A percentile compares a stretch with the other conserved stretches of the same genome.
Evolutionary conservation across 1,140 invertebrate genomes (phyloP).

Genomic region (Radopholus similis): DNA sequence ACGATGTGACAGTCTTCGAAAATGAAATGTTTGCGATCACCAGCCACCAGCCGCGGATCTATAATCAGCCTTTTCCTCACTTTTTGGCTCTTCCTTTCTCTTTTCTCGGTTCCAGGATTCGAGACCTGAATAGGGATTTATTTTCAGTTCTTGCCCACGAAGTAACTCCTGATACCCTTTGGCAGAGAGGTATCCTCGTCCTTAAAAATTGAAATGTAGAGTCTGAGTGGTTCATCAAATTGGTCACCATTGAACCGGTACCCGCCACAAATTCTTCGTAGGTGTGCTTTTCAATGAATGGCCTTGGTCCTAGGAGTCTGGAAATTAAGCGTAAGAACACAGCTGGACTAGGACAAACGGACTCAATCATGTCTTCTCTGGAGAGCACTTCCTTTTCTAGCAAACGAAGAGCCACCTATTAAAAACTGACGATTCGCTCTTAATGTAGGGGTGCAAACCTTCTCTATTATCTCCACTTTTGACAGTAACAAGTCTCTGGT

Average conservation of each 20-base stretch:
- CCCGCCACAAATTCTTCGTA: slow-evolving; percentile 99
- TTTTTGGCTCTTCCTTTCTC: slow-evolving; percentile 21
- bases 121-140: slow-evolving; percentile 61
- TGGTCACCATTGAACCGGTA: slow-evolving; percentile 91
- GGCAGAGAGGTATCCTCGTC: slow-evolving; percentile 85
- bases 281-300: slow-evolving; percentile 96
- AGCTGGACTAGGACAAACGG: not conserved
- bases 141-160: not conserved
- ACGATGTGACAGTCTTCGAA: too few species aligned
- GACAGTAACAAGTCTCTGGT: slow-evolving; percentile 77
- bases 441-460: slow-evolving; percentile 65
- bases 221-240: slow-evolving; percentile 85
- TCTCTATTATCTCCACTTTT: slow-evolving; percentile 82
- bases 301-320: slow-evolving; percentile 77
- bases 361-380: slow-evolving; percentile 93
- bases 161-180: slow-evolving; percentile 68
- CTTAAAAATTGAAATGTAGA: too few species aligned
- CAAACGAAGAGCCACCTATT: slow-evolving; percentile 82
- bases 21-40: too few species aligned
- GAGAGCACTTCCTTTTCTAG: slow-evolving; percentile 90
- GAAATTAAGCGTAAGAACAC: not conserved
- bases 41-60: too few species aligned
- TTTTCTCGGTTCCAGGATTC: slow-evolving; percentile 79
- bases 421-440: not conserved
- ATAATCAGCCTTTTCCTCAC: slow-evolving; percentile 13